Percentiles rank a stretch among this genome's conserved stretches.
Conservation (phyloP, 2,797 vertebrate species). For the Neosilurus mollespiculum region DNA sequence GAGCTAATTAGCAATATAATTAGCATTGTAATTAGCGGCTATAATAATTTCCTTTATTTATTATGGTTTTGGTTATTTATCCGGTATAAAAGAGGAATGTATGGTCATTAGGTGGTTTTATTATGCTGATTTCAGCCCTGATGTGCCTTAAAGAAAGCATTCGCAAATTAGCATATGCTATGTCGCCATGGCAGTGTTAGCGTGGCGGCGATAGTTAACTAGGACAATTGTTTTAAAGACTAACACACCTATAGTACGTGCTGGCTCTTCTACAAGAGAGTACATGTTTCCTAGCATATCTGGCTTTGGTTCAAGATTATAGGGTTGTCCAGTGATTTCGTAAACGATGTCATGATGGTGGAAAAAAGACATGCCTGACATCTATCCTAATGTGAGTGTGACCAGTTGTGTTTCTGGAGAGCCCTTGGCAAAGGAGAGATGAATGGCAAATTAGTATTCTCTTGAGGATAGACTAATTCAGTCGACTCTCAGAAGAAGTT, state of each 20-base stretch:
- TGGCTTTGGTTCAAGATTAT: not conserved
- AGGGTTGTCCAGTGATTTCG: not conserved
- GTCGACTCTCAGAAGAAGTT: constrained; percentile 22
- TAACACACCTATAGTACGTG: not conserved
- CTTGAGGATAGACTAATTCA: constrained; percentile 20
- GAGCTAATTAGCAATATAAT: constrained; percentile 80
- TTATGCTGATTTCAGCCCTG: constrained; percentile 35
- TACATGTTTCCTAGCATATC: not conserved
- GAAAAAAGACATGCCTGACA: not conserved
- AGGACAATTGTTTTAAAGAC: not conserved
- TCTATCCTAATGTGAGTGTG: constrained; percentile 14
- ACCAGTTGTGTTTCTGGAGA: constrained; percentile 29
- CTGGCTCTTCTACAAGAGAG: not conserved
- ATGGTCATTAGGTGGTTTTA: constrained; percentile 67
- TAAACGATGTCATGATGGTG: not conserved
- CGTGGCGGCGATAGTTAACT: not conserved
- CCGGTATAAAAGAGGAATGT: constrained; percentile 72
- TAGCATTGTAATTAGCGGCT: constrained; percentile 80
- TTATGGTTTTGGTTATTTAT: constrained; percentile 77
- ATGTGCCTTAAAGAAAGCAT: constrained; percentile 31
- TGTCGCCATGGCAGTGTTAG: not conserved
- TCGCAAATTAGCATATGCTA: constrained; percentile 21
- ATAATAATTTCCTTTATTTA: constrained; percentile 79
- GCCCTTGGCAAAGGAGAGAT: constrained; percentile 19
- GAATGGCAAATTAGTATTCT: constrained; percentile 33